phyloP scores from a whole-genome alignment of 2,113 vertebrate genomes.

The Elanus axillaris region DNA sequence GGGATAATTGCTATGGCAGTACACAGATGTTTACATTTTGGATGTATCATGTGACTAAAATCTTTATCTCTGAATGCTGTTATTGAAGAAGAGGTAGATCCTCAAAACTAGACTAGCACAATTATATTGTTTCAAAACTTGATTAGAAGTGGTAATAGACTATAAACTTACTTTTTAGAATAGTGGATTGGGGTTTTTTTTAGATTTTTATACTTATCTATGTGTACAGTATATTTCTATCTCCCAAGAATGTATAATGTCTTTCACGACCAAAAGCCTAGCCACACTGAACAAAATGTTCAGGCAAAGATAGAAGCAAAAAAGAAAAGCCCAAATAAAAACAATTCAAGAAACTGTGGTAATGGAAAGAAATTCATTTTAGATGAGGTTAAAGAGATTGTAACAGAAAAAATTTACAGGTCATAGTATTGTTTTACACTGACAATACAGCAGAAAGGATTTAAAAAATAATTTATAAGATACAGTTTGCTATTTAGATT shows the following conservation, averaged over 20 bases:
- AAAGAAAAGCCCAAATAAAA: not conserved
- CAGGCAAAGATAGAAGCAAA: not conserved
- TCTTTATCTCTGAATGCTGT: not conserved
- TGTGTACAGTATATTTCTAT: not conserved
- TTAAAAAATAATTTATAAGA: not conserved
- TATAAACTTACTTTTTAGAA: not conserved
- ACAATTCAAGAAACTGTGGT: not conserved
- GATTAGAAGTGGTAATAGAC: not conserved
- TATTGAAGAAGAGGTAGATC: not conserved
- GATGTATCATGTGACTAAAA: not conserved
- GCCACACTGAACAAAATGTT: not conserved
- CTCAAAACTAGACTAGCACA: not conserved
- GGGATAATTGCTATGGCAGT: not conserved
- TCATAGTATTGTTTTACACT: not conserved
- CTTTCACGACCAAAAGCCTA: not conserved
- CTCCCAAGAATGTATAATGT: not conserved
- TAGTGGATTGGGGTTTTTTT: not conserved
- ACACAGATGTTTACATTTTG: not conserved
- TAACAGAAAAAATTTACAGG: not conserved
- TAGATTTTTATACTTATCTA: not conserved
- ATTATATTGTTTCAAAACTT: not conserved
- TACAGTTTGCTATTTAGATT: not conserved
- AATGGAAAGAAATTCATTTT: not conserved
- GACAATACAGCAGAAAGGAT: not conserved
- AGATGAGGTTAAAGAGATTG: not conserved